Percentiles rank a stretch among this genome's conserved stretches.
Conservation (phyloP, 2,888 invertebrate genomes). For the Halictus quadricinctus region DNA sequence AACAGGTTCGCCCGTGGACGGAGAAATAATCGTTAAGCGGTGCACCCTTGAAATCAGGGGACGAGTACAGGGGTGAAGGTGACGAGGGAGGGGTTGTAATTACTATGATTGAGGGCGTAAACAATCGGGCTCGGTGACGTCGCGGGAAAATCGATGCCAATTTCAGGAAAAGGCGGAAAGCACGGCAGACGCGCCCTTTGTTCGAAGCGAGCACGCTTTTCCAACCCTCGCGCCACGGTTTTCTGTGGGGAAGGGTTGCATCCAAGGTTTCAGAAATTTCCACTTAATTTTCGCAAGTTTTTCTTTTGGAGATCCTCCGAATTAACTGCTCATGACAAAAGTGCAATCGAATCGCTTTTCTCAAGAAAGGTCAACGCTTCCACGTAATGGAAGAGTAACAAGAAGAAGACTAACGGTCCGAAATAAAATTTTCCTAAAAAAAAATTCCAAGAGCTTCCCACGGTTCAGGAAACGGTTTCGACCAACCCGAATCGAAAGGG, state of each 20-base stretch:
- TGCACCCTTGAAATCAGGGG: background rate
- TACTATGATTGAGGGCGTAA: conserved; percentile 45
- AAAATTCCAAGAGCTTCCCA: background rate
- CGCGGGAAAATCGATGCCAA: conserved; percentile 40
- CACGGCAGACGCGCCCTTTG: conserved; percentile 38
- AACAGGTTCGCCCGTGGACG: background rate
- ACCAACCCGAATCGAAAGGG: background rate
- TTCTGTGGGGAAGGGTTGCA: background rate
- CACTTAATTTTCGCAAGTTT: background rate
- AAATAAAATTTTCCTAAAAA: no score
- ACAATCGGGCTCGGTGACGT: conserved; percentile 37
- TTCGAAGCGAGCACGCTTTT: conserved; percentile 24
- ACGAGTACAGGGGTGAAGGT: background rate
- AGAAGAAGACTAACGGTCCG: no score
- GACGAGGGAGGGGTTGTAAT: conserved; percentile 20
- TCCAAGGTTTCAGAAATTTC: background rate
- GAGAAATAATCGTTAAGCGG: conserved; percentile 6
- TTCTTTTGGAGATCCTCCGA: background rate
- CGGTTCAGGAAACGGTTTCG: background rate
- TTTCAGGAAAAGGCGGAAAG: conserved; percentile 30
- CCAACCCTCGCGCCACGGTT: background rate
- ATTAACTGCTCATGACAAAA: background rate
- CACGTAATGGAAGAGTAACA: no score
- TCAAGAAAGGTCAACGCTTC: no score
- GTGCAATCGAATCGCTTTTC: no score